Base-by-base conservation (phyloP, 92 coral and sea anemone species). In the Ricordea florida region DNA sequence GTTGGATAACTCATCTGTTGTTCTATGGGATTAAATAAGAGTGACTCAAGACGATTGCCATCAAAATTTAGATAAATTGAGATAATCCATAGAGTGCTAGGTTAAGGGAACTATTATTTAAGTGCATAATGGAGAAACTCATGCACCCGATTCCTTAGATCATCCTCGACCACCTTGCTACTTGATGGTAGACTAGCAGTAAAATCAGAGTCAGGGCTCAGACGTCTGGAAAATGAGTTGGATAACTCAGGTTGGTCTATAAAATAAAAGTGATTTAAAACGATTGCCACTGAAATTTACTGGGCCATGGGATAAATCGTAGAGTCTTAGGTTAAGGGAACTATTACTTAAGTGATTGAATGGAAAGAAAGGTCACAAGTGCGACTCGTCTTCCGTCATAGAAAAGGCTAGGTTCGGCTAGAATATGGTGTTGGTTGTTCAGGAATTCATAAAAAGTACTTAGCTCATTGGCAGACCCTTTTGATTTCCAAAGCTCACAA, bases 51-150 rank as follows among this genome's bases (percentile, higher is more conserved):
- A 37, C n/a, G 27, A 32, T 59, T 43, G 1, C 41, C 22, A 43
- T 24, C 36, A 59, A 59, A 59, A 32, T 59, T 59, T 23, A 59
- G 27, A 14, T 25, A 22, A 32, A 37, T 43, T 59, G 11, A 32
- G 67, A 1, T 59, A 59, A 43, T 24, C 32, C 67, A 59, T 59
- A 59, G 3, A 59, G 26, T 36, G 34, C n/a, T 59, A 59, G 9
- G 46, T 59, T 36, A 59, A 25, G n/a, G n/a, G n/a, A n/a, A n/a
- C n/a, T n/a, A n/a, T n/a, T 43, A 32, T 59, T 43, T 29, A 59
- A 36, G 14, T 59, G 67, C 13, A 25, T 29, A 59, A 59, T n/a
- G n/a, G n/a, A n/a, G n/a, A n/a, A n/a, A n/a, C n/a, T n/a, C n/a
- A n/a, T n/a, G n/a, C n/a, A n/a, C n/a, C n/a, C n/a, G n/a, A n/a